A percentile compares a stretch with the other conserved stretches of the same genome.
These are phyloP conservation scores for Potorous gilbertii DNA, from an alignment of 2,797 vertebrate species.

Conservation along the genomic window DNA sequence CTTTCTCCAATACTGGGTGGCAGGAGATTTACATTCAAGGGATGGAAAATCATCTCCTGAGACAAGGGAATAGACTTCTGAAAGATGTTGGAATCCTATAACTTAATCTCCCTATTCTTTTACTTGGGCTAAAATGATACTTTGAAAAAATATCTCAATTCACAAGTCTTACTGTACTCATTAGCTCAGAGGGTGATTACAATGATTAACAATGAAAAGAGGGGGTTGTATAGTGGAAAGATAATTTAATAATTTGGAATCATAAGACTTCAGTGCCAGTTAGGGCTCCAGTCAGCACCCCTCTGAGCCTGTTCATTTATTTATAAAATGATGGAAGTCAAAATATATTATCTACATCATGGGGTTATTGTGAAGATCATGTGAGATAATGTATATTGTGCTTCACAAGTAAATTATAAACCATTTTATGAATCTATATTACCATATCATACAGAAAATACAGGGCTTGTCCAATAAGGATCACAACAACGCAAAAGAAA, in stretches of 20 bases:
- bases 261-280: not conserved
- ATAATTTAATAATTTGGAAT: not conserved
- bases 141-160: not conserved
- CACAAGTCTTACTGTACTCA: not conserved
- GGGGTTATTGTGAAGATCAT: not conserved
- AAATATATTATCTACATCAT: not conserved
- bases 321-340: not conserved
- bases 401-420: not conserved
- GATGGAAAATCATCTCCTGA: not conserved
- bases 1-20: not conserved
- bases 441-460: not conserved
- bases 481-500: not conserved
- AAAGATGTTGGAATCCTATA: not conserved
- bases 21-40: not conserved
- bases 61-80: not conserved
- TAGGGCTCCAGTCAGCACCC: not conserved
- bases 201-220: not conserved
- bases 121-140: not conserved
- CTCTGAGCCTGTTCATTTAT: not conserved
- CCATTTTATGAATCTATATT: not conserved
- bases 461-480: not conserved
- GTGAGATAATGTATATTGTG: not conserved
- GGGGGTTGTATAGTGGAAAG: not conserved
- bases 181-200: not conserved
- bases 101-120: not conserved